These are phyloP conservation scores for Sceliomorpha sp. DNA, from an alignment of 2,888 invertebrate species.

Conservation along the genomic window DNA sequence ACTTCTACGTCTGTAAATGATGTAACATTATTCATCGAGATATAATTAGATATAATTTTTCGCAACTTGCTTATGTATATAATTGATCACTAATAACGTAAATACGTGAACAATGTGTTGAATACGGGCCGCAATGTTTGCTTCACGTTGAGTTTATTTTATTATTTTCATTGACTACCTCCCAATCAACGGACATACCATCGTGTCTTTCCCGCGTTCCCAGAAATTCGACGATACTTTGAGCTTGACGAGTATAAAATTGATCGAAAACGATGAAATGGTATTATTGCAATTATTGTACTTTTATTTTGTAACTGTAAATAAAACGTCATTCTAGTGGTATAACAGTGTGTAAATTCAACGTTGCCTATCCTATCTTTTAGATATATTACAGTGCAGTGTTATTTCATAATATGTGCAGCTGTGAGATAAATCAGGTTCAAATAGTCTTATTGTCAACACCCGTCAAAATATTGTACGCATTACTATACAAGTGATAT, in stretches of 20 bases:
- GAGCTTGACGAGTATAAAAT: conserved; percentile 8
- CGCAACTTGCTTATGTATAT: neutral
- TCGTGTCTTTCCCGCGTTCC: conserved; percentile 12
- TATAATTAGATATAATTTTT: too few relatives aligned
- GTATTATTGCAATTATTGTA: conserved; percentile 51
- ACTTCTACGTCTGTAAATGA: too few relatives aligned
- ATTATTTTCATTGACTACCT: conserved; percentile 34
- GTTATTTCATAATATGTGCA: too few relatives aligned
- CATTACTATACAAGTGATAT: too few relatives aligned
- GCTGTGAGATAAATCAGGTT: too few relatives aligned
- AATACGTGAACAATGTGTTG: neutral
- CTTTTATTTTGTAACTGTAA: conserved; percentile 65
- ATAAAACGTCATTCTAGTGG: conserved; percentile 68
- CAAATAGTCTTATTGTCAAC: too few relatives aligned
- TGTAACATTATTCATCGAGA: too few relatives aligned
- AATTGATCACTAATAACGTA: neutral
- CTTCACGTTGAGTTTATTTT: conserved; percentile 14
- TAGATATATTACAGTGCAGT: too few relatives aligned
- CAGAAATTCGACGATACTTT: neutral
- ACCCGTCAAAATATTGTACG: too few relatives aligned
- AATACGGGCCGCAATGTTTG: neutral
- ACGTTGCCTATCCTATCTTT: neutral
- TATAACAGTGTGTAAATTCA: conserved; percentile 10
- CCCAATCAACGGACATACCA: conserved; percentile 19
- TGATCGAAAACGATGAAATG: conserved; percentile 22